phyloP scores from a whole-genome alignment of 2,797 vertebrate species.

The Alosa sapidissima region DNA sequence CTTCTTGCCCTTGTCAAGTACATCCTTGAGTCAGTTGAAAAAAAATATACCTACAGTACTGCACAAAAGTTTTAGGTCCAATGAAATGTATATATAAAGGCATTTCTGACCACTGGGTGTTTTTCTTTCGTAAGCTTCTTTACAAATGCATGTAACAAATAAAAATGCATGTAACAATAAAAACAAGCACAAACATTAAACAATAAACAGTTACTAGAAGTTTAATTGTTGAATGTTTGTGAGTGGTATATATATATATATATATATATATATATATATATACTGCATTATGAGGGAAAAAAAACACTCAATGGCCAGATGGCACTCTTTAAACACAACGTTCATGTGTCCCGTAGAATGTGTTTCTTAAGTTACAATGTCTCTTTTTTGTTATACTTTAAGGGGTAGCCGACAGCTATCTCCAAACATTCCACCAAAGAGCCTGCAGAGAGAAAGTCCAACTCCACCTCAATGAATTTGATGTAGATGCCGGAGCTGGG shows the following conservation, averaged over 20 bases:
- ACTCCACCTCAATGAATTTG: constrained; percentile 98
- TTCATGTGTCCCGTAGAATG: background rate
- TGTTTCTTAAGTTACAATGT: constrained; percentile 49
- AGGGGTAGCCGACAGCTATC: constrained; percentile 92
- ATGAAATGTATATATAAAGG: constrained; percentile 19
- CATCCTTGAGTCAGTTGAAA: constrained; percentile 33
- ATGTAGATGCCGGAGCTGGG: constrained; percentile 83
- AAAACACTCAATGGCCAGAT: constrained; percentile 14
- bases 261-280: too few relatives aligned
- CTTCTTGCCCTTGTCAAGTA: constrained; percentile 33
- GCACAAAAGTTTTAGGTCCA: constrained; percentile 16
- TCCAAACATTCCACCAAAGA: constrained; percentile 98
- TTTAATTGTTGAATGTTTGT: background rate
- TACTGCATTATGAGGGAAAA: background rate
- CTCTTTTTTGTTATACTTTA: constrained; percentile 90
- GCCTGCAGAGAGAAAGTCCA: constrained; percentile 98
- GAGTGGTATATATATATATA: background rate
- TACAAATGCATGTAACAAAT: background rate
- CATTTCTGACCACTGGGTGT: constrained; percentile 7
- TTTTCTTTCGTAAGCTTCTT: background rate
- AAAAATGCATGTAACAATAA: background rate
- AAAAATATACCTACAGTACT: constrained; percentile 20
- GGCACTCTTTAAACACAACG: constrained; percentile 10
- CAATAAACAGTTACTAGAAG: background rate
- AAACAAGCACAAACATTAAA: constrained; percentile 5